Evolutionary conservation across 2,888 invertebrate genomes (phyloP).

Genomic region (Pachydiplax longipennis): DNA sequence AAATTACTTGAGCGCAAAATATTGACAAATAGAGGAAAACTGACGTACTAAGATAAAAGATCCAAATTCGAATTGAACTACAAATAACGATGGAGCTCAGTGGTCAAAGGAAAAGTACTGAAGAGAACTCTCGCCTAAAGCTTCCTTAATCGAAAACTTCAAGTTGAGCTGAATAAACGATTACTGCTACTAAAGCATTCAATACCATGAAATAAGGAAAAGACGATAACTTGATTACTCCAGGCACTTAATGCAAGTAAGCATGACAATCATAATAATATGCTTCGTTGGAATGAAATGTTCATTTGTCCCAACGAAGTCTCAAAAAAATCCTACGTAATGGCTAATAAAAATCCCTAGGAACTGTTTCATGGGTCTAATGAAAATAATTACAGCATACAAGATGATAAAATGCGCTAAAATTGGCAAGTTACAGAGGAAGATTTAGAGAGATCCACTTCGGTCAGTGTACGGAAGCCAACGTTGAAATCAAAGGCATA

Average conservation of each 20-base stretch:
- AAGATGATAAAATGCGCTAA: not conserved
- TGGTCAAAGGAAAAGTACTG: no score
- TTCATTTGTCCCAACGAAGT: not conserved
- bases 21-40: not conserved
- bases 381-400: not conserved
- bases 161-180: no score
- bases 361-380: no score
- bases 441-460: not conserved
- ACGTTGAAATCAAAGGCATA: not conserved
- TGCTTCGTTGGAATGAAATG: not conserved
- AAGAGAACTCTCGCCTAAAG: no score
- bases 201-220: not conserved
- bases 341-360: no score
- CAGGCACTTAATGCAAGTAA: not conserved
- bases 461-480: not conserved
- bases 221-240: not conserved
- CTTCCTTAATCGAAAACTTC: no score
- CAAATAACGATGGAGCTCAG: not conserved
- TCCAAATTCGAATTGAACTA: not conserved
- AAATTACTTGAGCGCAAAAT: not conserved
- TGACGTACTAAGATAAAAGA: not conserved
- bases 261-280: not conserved
- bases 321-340: no score
- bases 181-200: not conserved
- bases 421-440: not conserved